These are phyloP conservation scores for Bovichtus variegatus DNA, from an alignment of 2,797 vertebrate genomes.

Conservation along the genomic window DNA sequence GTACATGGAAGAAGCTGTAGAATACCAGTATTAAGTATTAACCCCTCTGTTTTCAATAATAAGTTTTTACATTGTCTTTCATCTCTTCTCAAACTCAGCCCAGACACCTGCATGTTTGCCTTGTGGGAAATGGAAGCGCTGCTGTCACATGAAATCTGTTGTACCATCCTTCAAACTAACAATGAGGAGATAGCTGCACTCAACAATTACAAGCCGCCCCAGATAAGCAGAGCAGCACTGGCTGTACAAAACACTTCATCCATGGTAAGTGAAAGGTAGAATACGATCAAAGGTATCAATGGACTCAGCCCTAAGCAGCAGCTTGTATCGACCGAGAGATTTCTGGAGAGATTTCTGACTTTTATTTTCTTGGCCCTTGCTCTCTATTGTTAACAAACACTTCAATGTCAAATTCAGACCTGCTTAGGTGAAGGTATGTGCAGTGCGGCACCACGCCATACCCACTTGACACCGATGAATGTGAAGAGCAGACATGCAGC, in stretches of 20 bases:
- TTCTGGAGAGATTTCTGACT: constrained; percentile 19
- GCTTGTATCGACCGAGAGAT: constrained; percentile 27
- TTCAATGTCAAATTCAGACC: constrained; percentile 41
- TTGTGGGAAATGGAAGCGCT: constrained; percentile 35
- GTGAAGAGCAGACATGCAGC: constrained; percentile 37
- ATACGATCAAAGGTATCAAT: constrained; percentile 30
- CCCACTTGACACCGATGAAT: constrained; percentile 32
- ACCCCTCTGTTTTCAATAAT: background rate
- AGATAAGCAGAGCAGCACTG: constrained; percentile 47
- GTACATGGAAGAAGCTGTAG: background rate
- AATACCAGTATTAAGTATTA: background rate
- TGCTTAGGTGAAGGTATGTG: constrained; percentile 23
- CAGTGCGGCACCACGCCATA: background rate
- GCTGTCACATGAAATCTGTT: constrained; percentile 66
- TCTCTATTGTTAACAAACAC: constrained; percentile 39
- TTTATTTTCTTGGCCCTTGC: constrained; percentile 34
- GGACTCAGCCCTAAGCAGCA: constrained; percentile 18
- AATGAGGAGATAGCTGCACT: constrained; percentile 46
- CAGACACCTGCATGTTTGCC: constrained; percentile 37
- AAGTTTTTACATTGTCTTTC: background rate
- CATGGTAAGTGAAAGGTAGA: constrained; percentile 20
- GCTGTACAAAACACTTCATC: constrained; percentile 33
- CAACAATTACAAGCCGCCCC: constrained; percentile 56
- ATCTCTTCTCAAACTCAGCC: constrained; percentile 18
- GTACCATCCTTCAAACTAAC: constrained; percentile 61